Percentiles rank a stretch among this genome's conserved stretches.
Evolutionary conservation across 1,140 invertebrate species (phyloP).

Genomic region (Saccostrea cuccullata): DNA sequence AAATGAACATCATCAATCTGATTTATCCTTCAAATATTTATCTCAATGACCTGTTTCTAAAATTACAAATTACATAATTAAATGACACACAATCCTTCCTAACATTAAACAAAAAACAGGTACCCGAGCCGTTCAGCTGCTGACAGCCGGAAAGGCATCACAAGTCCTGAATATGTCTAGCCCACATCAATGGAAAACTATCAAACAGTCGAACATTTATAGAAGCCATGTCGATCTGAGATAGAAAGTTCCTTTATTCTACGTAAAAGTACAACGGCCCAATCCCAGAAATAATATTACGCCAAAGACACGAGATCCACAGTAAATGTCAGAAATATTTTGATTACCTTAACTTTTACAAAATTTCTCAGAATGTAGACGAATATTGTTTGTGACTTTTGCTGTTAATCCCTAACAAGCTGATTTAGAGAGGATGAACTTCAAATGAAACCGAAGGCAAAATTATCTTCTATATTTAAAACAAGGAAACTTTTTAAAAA

Average conservation of each 20-base stretch:
- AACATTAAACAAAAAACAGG: background rate
- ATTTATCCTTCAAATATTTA: background rate
- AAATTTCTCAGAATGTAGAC: background rate
- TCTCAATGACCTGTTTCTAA: background rate
- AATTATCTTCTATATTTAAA: background rate
- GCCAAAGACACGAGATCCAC: background rate
- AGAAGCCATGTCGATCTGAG: background rate
- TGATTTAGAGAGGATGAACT: slow-evolving; percentile 2
- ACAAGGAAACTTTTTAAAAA: no score
- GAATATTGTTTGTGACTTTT: background rate
- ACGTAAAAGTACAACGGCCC: background rate
- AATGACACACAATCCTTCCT: background rate
- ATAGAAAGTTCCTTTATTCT: background rate
- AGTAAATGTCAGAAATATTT: slow-evolving; percentile 33
- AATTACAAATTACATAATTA: background rate
- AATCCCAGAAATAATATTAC: background rate
- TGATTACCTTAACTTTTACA: background rate
- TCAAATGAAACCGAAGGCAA: background rate
- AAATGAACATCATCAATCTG: background rate
- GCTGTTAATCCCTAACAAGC: background rate
- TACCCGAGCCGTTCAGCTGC: background rate
- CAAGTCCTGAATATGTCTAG: background rate
- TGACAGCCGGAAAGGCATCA: background rate
- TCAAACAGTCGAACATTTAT: background rate
- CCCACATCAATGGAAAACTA: slow-evolving; percentile 28